A percentile compares a stretch with the other conserved stretches of the same genome.
phyloP scores from a whole-genome alignment of 2,113 vertebrate genomes.

The Ondatra zibethicus region DNA sequence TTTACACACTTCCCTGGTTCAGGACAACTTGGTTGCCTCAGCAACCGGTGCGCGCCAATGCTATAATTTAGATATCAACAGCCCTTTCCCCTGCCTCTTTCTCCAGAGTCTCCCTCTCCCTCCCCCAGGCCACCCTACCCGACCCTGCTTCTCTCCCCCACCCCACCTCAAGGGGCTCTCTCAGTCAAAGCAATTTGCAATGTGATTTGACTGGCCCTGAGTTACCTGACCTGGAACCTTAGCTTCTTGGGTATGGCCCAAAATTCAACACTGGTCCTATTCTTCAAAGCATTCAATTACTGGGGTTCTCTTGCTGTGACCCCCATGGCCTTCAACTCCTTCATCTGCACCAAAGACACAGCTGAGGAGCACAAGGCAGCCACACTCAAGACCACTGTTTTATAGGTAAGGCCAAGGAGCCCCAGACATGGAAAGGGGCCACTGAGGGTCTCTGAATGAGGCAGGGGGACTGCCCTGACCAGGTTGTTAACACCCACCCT shows the following conservation, averaged over 20 bases:
- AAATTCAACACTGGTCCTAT: background rate
- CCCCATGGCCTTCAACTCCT: background rate
- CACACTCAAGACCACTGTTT: background rate
- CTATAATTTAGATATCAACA: constrained; percentile 90
- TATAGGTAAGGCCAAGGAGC: background rate
- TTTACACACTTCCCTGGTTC: constrained; percentile 86
- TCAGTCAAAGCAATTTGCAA: background rate
- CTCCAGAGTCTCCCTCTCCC: constrained; percentile 70
- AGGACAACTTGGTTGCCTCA: constrained; percentile 89
- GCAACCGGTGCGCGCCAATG: constrained; percentile 87
- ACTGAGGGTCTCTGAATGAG: background rate
- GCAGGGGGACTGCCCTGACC: background rate
- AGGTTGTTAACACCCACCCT: background rate
- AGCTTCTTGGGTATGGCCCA: accelerated
- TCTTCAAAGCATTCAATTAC: background rate
- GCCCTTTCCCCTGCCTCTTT: constrained; percentile 74
- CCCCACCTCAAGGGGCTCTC: background rate
- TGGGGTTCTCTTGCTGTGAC: background rate
- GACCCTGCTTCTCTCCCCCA: background rate
- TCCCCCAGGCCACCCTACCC: constrained; percentile 20
- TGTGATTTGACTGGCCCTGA: background rate
- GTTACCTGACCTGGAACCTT: background rate
- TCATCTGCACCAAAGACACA: background rate
- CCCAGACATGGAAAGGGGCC: background rate
- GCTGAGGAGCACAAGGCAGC: background rate